These are phyloP conservation scores for Athene cunicularia DNA, from an alignment of 2,113 vertebrate species.

Conservation along the genomic window DNA sequence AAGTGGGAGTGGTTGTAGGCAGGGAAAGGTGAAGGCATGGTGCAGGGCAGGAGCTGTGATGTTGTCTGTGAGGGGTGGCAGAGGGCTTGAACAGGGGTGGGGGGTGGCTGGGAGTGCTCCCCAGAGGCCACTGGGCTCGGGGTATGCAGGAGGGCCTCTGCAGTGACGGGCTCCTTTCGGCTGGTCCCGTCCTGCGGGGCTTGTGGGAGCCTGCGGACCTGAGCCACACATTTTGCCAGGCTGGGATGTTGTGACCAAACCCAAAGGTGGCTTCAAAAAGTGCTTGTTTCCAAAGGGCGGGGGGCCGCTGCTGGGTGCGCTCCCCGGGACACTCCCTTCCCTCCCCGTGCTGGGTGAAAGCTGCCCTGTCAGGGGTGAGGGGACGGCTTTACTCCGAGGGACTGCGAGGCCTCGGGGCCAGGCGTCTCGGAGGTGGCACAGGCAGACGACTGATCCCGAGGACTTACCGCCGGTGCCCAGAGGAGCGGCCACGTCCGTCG, in stretches of 20 bases:
- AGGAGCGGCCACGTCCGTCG: accelerated
- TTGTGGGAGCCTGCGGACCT: accelerated
- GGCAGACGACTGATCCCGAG: accelerated
- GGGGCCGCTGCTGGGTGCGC: background rate
- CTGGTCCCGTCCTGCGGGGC: background rate
- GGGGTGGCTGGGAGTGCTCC: background rate
- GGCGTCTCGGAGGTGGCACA: accelerated
- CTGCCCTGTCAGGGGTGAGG: background rate
- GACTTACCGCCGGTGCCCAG: background rate
- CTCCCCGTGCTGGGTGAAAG: accelerated
- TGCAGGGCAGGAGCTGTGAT: background rate
- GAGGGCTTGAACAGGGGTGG: background rate
- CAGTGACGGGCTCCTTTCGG: background rate
- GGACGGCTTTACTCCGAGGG: background rate
- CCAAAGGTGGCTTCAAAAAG: background rate
- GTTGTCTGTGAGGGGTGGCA: background rate
- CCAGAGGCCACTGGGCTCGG: background rate
- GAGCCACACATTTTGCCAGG: background rate
- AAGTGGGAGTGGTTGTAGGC: background rate
- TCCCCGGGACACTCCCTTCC: background rate
- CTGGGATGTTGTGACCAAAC: background rate
- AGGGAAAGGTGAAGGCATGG: background rate
- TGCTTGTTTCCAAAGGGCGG: accelerated
- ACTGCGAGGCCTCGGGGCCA: accelerated
- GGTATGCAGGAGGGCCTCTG: background rate